Base-by-base conservation (phyloP, 2,797 vertebrate species). In the Siniperca scherzeri region DNA sequence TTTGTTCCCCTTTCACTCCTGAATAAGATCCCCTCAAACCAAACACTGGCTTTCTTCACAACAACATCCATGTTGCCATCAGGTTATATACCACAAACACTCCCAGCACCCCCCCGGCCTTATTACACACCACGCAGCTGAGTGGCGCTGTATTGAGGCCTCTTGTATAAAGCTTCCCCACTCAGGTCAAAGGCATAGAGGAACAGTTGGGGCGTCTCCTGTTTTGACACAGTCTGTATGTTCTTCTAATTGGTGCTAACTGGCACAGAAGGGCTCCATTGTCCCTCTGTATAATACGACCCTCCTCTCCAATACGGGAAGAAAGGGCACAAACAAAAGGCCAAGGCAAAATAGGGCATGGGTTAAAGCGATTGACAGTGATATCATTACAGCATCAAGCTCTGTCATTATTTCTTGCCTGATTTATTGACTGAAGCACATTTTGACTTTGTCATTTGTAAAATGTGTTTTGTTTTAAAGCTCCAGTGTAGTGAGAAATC, bases 241-340 rank as follows among this genome's bases (percentile, higher is more conserved):
- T 93, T 96, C 90, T 89, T 91, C 94, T 96, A 96, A 96, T 96
- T 96, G 93, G 94, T 93, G 94, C 94, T 87, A 92, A 89, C 96
- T 95, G 95, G 93, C 90, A 70, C 91, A 94, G 94, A 93, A 93
- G 93, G 95, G 90, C 91, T 91, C 93, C 93, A 96, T 94, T 96
- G 93, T 96, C 96, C 38, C 81, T 25, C 78, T 79, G 73, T 70
- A 93, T 94, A 95, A 93, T 93, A 91, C 70, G 10, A 70, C 88
- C 91, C 88, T 90, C 87, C 88, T 92, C 88, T 90, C 70, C 73
- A 68, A 89, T 86, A 90, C 61, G 44, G 80, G 70, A 87, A 89
- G 87, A 89, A 92, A 91, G 85, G 86, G 81, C 83, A 80, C 87
- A 88, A 84, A 95, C 93, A 94, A 95, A 94, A 93, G 89, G 87